Base-by-base conservation (phyloP, 2,888 invertebrate genomes). In the Holacanthella duospinosa region DNA sequence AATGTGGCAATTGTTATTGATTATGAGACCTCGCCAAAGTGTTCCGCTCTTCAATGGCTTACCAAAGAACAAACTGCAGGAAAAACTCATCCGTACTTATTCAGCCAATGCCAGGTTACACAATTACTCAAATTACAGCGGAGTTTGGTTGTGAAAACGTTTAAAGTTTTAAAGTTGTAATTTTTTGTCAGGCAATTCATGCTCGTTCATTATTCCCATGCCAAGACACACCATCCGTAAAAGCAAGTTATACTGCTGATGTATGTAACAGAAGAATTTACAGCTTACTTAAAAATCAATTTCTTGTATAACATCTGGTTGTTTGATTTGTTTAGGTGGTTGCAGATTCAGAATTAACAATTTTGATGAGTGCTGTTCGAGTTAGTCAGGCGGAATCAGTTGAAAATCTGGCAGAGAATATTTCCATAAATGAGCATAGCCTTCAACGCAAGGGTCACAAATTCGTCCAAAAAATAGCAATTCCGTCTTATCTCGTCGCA, bases 41-140 rank as follows among this genome's bases (percentile, higher is more conserved):
- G 90, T 0, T 86, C 87, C 59, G 95, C 89, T 0, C 79, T 96
- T 60, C 93, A 93, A 77, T 96, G 95, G 94, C 78, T 96, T 67
- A 83, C 83, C 26, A 86, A 90, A 0, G 83, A 85, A 69, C 93
- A 93, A 79, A 96, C 95, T 0, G 83, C 89, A 12, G 93, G 93
- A 64, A 89, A 90, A 76, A 81, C 83, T 71, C 83, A 87, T 75
- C 93, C 94, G 0, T 95, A 88, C 75, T 78, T 95, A 74, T 89
- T 88, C 78, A 88, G 88, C 68, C 89, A 89, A 75, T 88, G 88
- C 76, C 85, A 89, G 80, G 85, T 85, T 24, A 19, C 19, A 24
- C 53, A 36, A 36, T 36, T 16, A 36, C 16, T 29, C 62, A 56
- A n/a, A n/a, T 29, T 43, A 29, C 25, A 26, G 3, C 19, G 19